phyloP scores from a whole-genome alignment of 2,888 invertebrate species.

The Malthinus flaveolus region DNA sequence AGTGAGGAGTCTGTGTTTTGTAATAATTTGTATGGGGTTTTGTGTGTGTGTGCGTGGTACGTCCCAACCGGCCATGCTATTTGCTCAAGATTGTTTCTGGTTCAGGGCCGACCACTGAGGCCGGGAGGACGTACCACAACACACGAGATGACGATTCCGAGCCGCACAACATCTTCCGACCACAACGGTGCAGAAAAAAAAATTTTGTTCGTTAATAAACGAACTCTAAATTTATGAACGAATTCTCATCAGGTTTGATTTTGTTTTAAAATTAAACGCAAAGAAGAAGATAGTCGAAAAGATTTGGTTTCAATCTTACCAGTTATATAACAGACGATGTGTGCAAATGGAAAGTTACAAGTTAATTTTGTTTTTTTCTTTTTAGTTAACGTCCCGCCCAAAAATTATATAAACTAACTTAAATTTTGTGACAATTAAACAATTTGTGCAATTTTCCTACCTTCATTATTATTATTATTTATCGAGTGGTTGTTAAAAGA shows the following conservation, averaged over 20 bases:
- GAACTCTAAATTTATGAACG: background rate
- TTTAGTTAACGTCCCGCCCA: background rate
- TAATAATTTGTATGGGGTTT: constrained; percentile 21
- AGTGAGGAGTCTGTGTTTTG: constrained; percentile 12
- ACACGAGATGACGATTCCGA: constrained; percentile 14
- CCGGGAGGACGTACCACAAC: constrained; percentile 47
- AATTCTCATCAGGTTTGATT: background rate
- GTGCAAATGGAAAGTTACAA: background rate
- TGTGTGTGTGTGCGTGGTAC: constrained; percentile 39
- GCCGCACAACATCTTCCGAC: background rate
- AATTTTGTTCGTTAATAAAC: background rate
- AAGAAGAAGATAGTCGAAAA: too few species aligned
- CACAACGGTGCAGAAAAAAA: constrained; percentile 1
- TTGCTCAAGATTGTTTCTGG: constrained; percentile 45
- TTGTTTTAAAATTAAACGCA: too few species aligned
- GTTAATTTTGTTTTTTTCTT: too few species aligned
- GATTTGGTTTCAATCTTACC: background rate
- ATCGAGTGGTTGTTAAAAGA: constrained; percentile 10
- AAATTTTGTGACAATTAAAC: background rate
- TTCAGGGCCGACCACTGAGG: constrained; percentile 44
- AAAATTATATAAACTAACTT: background rate
- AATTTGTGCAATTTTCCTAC: constrained; percentile 11
- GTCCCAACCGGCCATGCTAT: constrained; percentile 42
- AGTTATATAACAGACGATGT: background rate
- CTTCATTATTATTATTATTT: constrained; percentile 2